Base-by-base conservation (phyloP, 2,113 vertebrate species). In the Actenoides hombroni region DNA sequence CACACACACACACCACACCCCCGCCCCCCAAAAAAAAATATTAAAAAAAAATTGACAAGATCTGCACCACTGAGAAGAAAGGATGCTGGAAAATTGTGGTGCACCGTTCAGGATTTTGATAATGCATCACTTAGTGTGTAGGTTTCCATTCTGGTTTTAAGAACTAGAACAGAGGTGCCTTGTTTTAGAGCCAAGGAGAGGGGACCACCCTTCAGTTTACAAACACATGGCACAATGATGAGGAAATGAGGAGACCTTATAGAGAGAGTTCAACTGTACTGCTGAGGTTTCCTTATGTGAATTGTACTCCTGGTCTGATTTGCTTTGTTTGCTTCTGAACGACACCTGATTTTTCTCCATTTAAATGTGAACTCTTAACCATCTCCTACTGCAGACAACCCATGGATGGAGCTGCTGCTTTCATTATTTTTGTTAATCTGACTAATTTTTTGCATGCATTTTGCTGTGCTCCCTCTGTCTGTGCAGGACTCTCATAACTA, bases 401-500 rank as follows among this genome's bases (percentile, higher is more conserved):
- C 97, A 74, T 11, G 74, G 91, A 95, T 6, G 83, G 97, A 98
- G 94, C 97, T 96, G 76, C 98, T 78, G 53, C 97, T 95, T 83
- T 88, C 91, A n/a, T 97, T 84, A 86, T 96, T 54, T 67, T 88
- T 94, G 97, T 98, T 98, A 98, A 98, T 96, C 97, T 94, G 97
- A 98, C 98, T 98, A 98, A 98, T 95, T 96, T 96, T 97, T 95
- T 91, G 98, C 98, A 96, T 98, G 98, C 98, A 78, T 98, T 98
- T 51, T 98, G 98, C 98, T 98, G 98, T 98, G 97, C 98, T 97
- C 96, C 98, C 94, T 97, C 97, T 97, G 95, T 97, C 97, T 98
- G 97, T 98, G 95, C 99, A 99, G 98, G 98, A 98, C 98, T 97
- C 98, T 98, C 94, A 96, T 99, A 98, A 98, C 99, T 99, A 99